Evolutionary conservation across 1,140 invertebrate species (phyloP), one percentile per base, ranked within the genome.

Genomic region (Aphidius gifuensis): DNA sequence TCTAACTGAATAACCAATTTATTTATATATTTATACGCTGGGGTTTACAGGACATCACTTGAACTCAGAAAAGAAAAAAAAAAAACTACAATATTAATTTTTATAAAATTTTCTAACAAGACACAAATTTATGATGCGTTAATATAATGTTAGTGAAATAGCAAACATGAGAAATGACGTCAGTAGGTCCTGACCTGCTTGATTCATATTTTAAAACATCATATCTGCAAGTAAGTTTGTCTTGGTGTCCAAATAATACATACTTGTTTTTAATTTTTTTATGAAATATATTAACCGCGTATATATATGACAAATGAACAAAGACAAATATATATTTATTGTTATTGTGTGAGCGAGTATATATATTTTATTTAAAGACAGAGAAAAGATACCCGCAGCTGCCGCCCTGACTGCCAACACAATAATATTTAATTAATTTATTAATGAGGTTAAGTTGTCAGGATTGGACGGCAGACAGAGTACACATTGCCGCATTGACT

Each of bases 351-450:
- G 58, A 51, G n/a, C 44, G 23, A 54, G 43, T 42, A 42, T 32
- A 32, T 32, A 32, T 32, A 32, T 32, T 32, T 32, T 32, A 3
- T 32, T 32, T 16, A 44, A 43, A 46, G 58, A 9, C 23, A 42
- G 48, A 65, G 45, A 39, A 44, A 63, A 57, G 59, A 54, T 47
- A 66, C 73, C 76, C 76, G 76, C 78, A 79, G 78, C 78, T 79
- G 78, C 76, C 75, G 74, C 74, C 75, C 75, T 71, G 73, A 65
- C 77, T 79, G 71, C 77, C 76, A 79, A 78, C 78, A 74, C 78
- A 80, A 80, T 79, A 78, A 80, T 79, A 80, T 80, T 76, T 80
- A 79, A 80, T 80, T 80, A 80, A 80, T 79, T 79, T 80, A 80
- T 80, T 80, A 80, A 80, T 80, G 77, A 80, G 78, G 78, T 80